phyloP scores from a whole-genome alignment of 2,113 vertebrate genomes.

The Lagopus muta region DNA sequence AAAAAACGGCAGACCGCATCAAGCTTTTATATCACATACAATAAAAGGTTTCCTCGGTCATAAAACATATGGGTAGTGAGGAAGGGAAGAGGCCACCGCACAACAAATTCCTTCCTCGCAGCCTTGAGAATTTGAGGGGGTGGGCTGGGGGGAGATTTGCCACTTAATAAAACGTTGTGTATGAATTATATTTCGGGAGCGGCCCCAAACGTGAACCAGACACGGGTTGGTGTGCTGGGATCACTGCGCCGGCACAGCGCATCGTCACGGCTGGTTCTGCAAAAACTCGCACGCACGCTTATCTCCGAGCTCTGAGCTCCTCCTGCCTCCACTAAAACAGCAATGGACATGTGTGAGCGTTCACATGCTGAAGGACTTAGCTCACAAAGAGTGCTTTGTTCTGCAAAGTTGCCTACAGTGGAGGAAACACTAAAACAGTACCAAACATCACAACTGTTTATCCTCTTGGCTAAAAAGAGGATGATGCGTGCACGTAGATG shows the following conservation, averaged over 20 bases:
- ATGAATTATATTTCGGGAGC: constrained; percentile 44
- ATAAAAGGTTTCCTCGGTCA: constrained; percentile 70
- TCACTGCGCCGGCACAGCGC: neutral
- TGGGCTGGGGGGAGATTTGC: constrained; percentile 42
- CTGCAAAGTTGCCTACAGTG: constrained; percentile 8
- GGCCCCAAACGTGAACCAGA: constrained; percentile 65
- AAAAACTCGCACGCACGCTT: neutral
- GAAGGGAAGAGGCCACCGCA: constrained; percentile 55
- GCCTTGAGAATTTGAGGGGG: constrained; percentile 46
- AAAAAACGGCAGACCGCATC: constrained; percentile 65
- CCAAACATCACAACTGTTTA: constrained; percentile 34
- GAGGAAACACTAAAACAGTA: constrained; percentile 38
- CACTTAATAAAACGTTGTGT: constrained; percentile 64
- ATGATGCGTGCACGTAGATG: neutral
- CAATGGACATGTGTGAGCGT: constrained; percentile 13
- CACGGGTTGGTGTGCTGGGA: constrained; percentile 17
- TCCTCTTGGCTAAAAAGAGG: neutral
- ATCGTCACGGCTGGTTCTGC: constrained; percentile 11
- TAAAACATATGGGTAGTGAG: constrained; percentile 48
- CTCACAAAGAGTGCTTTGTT: constrained; percentile 58
- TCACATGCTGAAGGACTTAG: constrained; percentile 37
- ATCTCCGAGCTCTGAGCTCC: constrained; percentile 46
- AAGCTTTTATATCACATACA: constrained; percentile 53
- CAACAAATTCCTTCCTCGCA: constrained; percentile 65
- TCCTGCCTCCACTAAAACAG: constrained; percentile 34